Evolutionary conservation across 1,140 invertebrate genomes (phyloP).

Genomic region (Dolichoris vasculosae): DNA sequence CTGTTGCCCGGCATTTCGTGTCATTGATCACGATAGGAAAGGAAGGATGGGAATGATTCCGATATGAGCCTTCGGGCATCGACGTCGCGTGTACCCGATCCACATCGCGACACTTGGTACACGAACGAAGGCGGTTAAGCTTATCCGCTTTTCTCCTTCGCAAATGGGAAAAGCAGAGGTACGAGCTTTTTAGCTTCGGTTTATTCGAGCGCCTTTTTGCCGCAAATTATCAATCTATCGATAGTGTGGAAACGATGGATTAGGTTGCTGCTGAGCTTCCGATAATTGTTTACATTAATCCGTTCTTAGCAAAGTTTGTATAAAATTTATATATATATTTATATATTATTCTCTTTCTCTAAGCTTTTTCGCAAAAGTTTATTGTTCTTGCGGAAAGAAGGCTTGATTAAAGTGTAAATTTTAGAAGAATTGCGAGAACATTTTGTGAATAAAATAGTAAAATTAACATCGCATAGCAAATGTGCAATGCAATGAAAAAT

Average conservation of each 20-base stretch:
- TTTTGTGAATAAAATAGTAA: too few species aligned
- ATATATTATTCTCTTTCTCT: too few species aligned
- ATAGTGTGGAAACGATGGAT: neutral
- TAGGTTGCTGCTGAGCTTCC: neutral
- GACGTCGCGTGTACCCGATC: neutral
- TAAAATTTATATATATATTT: too few species aligned
- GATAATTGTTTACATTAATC: neutral
- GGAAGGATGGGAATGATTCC: neutral
- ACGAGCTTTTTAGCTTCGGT: neutral
- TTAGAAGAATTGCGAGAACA: too few species aligned
- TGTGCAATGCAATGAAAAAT: too few species aligned
- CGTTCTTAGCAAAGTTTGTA: too few species aligned
- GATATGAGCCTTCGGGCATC: neutral
- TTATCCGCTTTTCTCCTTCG: conserved; percentile 8
- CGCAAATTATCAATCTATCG: neutral
- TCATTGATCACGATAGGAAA: conserved; percentile 48
- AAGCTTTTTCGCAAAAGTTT: too few species aligned
- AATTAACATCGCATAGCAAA: too few species aligned
- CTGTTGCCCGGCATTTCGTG: neutral
- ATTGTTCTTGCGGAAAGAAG: too few species aligned
- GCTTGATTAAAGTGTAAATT: too few species aligned
- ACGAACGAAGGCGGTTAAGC: neutral
- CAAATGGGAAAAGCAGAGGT: neutral
- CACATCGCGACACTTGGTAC: neutral
- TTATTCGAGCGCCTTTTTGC: neutral